phyloP scores from a whole-genome alignment of 1,140 invertebrate species.

The Tetragnatha versicolor region DNA sequence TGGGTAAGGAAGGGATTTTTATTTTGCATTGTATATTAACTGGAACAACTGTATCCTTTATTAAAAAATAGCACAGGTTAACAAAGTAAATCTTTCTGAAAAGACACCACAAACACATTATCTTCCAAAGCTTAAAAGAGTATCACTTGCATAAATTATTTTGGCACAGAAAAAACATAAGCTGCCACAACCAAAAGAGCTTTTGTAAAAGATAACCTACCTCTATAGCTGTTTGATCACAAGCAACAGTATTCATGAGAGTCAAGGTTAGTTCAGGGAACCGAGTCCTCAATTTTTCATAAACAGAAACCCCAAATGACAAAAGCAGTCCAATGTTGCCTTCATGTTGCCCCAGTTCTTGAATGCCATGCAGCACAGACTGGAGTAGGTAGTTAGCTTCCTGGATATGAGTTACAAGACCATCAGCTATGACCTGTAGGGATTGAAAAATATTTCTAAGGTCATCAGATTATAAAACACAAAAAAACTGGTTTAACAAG shows the following conservation, averaged over 20 bases:
- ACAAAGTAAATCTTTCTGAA: too few species aligned
- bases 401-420: conserved; percentile 55
- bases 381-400: conserved; percentile 59
- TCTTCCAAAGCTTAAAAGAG: too few species aligned
- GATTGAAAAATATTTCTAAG: too few species aligned
- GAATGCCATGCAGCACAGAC: conserved; percentile 60
- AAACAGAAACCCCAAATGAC: conserved; percentile 77
- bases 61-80: too few species aligned
- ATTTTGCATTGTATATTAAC: too few species aligned
- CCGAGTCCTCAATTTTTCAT: conserved; percentile 79
- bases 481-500: too few species aligned
- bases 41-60: too few species aligned
- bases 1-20: too few species aligned
- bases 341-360: conserved; percentile 78
- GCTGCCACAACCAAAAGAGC: not conserved
- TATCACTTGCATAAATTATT: too few species aligned
- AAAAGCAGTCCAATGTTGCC: conserved; percentile 76
- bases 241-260: not conserved
- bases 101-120: too few species aligned
- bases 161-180: too few species aligned
- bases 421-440: conserved; percentile 59
- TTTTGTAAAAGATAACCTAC: not conserved
- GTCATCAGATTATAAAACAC: too few species aligned
- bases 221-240: not conserved
- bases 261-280: conserved; percentile 67